Evolutionary conservation across 1,140 invertebrate species (phyloP), one percentile per base, ranked within the genome.

Genomic region (Druon quercuslanigerum): DNA sequence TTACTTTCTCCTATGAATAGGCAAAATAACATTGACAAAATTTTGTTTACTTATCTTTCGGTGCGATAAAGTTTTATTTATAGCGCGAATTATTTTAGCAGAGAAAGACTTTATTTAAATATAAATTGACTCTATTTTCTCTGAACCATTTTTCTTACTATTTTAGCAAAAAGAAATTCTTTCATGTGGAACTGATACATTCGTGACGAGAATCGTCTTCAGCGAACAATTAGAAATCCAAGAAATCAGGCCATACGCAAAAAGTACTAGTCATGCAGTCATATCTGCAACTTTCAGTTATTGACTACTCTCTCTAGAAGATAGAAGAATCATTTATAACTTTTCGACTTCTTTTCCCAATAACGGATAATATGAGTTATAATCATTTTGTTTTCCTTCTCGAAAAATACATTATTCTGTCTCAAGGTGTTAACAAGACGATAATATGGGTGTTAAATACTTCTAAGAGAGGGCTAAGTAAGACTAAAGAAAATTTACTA

Each of bases 381-480:
- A 9, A 46, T 46, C 0, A 7, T 8, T 46, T 11, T 46, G 1
- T 46, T 46, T 46, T 11, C 7, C 40, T 46, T 46, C 40, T 33
- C 40, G 40, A 46, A 1, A 46, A 46, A 11, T 5, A 46, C 40
- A 46, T 11, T 46, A 46, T 11, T 46, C 40, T 46, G 40, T 46
- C 9, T 20, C 33, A 66, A 66, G n/a, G 60, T 40, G 60, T n/a
- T 66, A 66, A 66, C 14, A 66, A 66, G 60, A n/a, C n/a, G 40
- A 46, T 46, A 9, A 66, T 66, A 66, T 40, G 46, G n/a, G 33
- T 40, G 60, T 40, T 33, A 66, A 66, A 16, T 46, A 33, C 40
- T 33, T n/a, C 60, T 66, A 66, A 66, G 33, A 66, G 60, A 46
- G 60, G n/a, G 60, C 60, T 66, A 66, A 66, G 60, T 9, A 66